phyloP scores from a whole-genome alignment of 2,113 vertebrate genomes.

The Cyprinodon variegatus region DNA sequence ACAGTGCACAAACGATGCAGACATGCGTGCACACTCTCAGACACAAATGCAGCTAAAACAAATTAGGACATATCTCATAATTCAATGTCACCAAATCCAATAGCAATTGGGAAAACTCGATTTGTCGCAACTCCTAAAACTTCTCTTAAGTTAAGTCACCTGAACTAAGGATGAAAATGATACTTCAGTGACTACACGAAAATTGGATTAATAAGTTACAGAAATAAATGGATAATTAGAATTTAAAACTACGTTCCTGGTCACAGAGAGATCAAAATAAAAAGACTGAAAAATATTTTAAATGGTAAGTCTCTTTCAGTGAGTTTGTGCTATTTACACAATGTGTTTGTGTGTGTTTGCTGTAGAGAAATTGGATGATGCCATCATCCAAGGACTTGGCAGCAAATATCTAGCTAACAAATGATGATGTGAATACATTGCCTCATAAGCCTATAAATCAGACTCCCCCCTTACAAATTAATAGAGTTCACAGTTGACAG shows the following conservation, averaged over 20 bases:
- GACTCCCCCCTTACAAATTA: slow-evolving; percentile 60
- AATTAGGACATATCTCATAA: slow-evolving; percentile 81
- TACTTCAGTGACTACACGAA: slow-evolving; percentile 50
- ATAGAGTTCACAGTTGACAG: slow-evolving; percentile 72
- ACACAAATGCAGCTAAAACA: slow-evolving; percentile 58
- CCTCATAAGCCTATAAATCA: slow-evolving; percentile 72
- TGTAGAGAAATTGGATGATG: slow-evolving; percentile 45
- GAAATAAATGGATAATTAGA: slow-evolving; percentile 48
- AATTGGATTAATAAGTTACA: slow-evolving; percentile 45
- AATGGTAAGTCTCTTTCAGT: background rate
- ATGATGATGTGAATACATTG: slow-evolving; percentile 72
- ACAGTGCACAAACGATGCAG: slow-evolving; percentile 8
- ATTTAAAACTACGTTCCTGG: slow-evolving; percentile 26
- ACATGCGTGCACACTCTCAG: slow-evolving; percentile 4
- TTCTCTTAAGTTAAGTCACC: slow-evolving; percentile 45
- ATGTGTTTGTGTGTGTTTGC: slow-evolving; percentile 20
- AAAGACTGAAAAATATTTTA: background rate
- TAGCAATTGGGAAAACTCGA: slow-evolving; percentile 82
- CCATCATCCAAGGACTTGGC: slow-evolving; percentile 59
- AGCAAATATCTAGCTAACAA: slow-evolving; percentile 75
- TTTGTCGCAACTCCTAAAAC: slow-evolving; percentile 73
- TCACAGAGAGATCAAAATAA: background rate
- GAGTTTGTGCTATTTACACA: slow-evolving; percentile 19
- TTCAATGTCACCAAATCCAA: slow-evolving; percentile 86
- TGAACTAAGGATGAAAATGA: slow-evolving; percentile 14